These are phyloP conservation scores for Chironomus tentans DNA, from an alignment of 2,888 invertebrate species.

Conservation along the genomic window DNA sequence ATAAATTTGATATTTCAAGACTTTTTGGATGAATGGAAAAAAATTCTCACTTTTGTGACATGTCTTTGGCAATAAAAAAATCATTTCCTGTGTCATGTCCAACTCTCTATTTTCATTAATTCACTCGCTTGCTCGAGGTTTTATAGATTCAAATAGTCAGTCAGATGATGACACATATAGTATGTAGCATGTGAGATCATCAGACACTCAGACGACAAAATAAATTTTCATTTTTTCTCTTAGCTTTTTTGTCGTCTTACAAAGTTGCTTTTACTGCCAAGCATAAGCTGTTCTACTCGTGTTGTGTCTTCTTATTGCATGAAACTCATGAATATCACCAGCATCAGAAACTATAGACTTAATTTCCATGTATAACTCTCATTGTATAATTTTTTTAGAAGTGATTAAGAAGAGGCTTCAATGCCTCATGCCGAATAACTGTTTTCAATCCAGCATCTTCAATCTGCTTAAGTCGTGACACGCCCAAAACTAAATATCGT, in stretches of 20 bases:
- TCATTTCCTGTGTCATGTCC: constrained; percentile 13
- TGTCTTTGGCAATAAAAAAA: background rate
- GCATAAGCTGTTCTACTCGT: background rate
- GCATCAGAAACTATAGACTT: background rate
- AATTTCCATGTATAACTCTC: no score
- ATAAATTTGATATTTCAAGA: no score
- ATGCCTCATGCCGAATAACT: background rate
- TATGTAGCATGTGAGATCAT: background rate
- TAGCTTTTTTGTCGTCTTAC: background rate
- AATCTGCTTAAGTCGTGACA: background rate
- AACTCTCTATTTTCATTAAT: background rate
- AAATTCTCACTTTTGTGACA: background rate
- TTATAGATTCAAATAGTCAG: no score
- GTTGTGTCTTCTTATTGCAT: background rate
- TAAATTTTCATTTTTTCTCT: background rate
- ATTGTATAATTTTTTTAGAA: background rate
- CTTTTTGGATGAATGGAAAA: background rate
- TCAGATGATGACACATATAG: background rate
- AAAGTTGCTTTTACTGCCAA: background rate
- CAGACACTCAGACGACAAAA: constrained; percentile 8
- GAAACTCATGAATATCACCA: background rate
- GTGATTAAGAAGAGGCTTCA: background rate
- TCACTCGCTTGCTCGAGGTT: background rate
- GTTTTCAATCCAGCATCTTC: constrained; percentile 1
- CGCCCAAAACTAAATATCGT: background rate